Evolutionary conservation across 1,140 invertebrate genomes (phyloP).

Genomic region (Calycopis cecrops): DNA sequence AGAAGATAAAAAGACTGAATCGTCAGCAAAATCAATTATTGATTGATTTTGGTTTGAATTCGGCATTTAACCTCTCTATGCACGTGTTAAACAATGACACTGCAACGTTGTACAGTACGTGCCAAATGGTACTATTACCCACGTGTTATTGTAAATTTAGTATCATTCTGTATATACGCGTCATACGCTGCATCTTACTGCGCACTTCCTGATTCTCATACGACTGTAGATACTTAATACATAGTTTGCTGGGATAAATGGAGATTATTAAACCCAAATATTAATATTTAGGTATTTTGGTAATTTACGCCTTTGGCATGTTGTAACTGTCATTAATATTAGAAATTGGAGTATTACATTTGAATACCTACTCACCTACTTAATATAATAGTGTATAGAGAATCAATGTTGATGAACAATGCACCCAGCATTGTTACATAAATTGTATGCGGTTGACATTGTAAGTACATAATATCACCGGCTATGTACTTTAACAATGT

Average conservation of each 20-base stretch:
- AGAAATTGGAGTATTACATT: neutral
- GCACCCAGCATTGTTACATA: too few relatives aligned
- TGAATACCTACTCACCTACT: neutral
- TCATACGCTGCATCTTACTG: conserved; percentile 22
- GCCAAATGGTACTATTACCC: conserved; percentile 12
- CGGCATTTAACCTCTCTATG: neutral
- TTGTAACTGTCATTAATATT: neutral
- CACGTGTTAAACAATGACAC: conserved; percentile 9
- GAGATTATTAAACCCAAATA: conserved; percentile 10
- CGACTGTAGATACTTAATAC: conserved; percentile 7
- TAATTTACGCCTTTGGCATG: conserved; percentile 57
- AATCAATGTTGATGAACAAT: too few relatives aligned
- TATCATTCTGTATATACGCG: conserved; percentile 19
- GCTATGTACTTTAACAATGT: too few relatives aligned
- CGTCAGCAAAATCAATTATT: too few relatives aligned
- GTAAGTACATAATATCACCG: too few relatives aligned
- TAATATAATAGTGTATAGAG: too few relatives aligned
- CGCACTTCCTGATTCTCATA: conserved; percentile 40
- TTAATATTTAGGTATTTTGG: conserved; percentile 53
- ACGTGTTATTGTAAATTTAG: conserved; percentile 20
- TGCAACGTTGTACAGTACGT: conserved; percentile 7
- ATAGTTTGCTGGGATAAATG: conserved; percentile 13
- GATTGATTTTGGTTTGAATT: too few relatives aligned
- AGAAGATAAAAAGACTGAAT: too few relatives aligned
- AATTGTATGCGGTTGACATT: too few relatives aligned